Percentiles rank a stretch among this genome's conserved stretches.
Evolutionary conservation across 2,113 vertebrate species (phyloP).

Genomic region (Todiramphus saurophagus): DNA sequence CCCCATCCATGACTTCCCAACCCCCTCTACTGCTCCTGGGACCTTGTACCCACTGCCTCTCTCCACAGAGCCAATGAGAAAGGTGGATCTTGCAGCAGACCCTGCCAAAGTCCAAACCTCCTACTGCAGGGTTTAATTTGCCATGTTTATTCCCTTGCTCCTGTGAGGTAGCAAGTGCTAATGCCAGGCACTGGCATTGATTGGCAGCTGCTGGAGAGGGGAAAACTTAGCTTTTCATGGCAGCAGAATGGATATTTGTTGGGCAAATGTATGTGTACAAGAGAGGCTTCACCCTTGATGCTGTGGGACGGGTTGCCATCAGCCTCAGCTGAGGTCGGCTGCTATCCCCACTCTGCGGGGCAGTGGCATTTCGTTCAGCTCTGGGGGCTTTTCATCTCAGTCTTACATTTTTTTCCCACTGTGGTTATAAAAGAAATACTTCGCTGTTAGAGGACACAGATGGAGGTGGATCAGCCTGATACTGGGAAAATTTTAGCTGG

Average conservation of each 20-base stretch:
- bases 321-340: fast-evolving
- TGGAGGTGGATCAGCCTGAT: neutral
- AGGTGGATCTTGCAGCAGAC: neutral
- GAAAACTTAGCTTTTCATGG: neutral
- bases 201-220: neutral
- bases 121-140: neutral
- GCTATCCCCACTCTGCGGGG: neutral
- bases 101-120: neutral
- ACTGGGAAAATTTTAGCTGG: neutral
- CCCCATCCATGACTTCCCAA: fast-evolving
- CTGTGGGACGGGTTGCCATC: neutral
- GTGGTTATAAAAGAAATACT: neutral
- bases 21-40: too few species aligned
- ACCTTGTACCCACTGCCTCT: neutral
- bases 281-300: neutral
- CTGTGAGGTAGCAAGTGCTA: neutral
- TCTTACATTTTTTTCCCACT: neutral
- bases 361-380: neutral
- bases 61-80: neutral
- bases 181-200: neutral
- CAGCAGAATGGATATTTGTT: neutral
- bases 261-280: neutral
- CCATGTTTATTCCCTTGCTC: neutral
- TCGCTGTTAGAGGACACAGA: neutral
- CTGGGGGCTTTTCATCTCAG: neutral